Evolutionary conservation across 35 echinoderm and acorn worm genomes (phyloP).

Genomic region (Anneissia japonica): DNA sequence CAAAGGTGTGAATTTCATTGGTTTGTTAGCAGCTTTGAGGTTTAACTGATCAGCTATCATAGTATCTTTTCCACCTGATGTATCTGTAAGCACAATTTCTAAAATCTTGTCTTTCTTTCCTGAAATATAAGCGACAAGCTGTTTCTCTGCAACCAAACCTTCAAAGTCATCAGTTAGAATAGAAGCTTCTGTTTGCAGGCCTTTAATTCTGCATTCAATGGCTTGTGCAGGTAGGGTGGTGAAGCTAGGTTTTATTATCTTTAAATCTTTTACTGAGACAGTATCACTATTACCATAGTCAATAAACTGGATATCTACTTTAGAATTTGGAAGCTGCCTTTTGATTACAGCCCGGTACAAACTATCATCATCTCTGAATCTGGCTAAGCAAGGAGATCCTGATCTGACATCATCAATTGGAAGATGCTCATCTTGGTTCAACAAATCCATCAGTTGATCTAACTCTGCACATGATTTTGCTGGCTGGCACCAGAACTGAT

Average conservation of each 20-base stretch:
- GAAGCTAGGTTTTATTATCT: neutral
- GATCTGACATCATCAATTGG: neutral
- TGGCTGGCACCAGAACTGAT: neutral
- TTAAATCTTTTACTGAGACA: neutral
- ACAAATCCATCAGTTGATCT: neutral
- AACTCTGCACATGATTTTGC: neutral
- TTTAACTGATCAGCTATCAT: neutral
- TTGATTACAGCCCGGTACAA: conserved; percentile 71
- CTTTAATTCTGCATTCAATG: neutral
- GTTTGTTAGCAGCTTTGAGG: neutral
- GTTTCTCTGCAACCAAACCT: neutral
- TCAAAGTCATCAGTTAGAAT: neutral
- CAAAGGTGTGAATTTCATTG: neutral
- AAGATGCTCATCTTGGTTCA: neutral
- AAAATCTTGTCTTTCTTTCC: neutral
- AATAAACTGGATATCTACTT: neutral
- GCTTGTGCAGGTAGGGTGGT: neutral
- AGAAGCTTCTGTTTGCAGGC: neutral
- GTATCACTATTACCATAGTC: conserved; percentile 10
- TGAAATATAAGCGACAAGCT: neutral
- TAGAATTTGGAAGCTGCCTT: neutral
- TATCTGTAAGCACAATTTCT: neutral
- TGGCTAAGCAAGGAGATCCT: conserved; percentile 64
- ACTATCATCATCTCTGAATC: conserved; percentile 58
- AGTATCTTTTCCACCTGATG: neutral